Evolutionary conservation across 2,113 vertebrate species (phyloP), one percentile per base, ranked within the genome.

Genomic region (Leptobrachium leishanense): DNA sequence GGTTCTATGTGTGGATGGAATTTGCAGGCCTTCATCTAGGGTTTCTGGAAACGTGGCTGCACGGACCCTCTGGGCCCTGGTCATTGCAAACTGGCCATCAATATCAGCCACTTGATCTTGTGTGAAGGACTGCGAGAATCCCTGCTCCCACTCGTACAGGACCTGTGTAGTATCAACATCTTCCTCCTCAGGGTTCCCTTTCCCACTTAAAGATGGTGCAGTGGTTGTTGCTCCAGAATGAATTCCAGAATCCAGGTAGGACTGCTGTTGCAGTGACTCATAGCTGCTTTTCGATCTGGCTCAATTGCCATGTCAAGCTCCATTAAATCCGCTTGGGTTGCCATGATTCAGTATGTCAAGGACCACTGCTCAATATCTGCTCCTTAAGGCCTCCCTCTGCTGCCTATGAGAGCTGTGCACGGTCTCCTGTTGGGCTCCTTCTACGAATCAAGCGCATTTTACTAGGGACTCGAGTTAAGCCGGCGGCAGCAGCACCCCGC

Each of bases 31-130:
- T 87, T 99, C 97, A 78, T 99, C 98, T 72, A 99, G 85, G 0
- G 98, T 99, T 92, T 99, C 98, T 0, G 98, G 98, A 81, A 99
- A 99, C 98, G 99, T 99, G 2, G 98, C 98, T 3, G 98, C 98
- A 79, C 98, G 95, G 40, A 99, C 97, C 50, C 98, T 88, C 91
- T 99, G 98, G 43, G 98, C 98, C 81, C 98, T 92, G 0, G 98
- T 99, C 97, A 99, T 98, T 15, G 97, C 98, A 7, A 98, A 99
- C 84, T 99, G 98, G 44, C 98, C 96, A 82, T 99, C 98, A 43
- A 99, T 94, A 83, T 99, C 98, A 64, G 97, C 88, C 42, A 98
- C 97, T 90, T 98, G 97, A 40, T 99, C 98, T 78, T 95, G 96
- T 77, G 94, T 93, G 81, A 98, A 98, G 84, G 95, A 94, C 88